These are phyloP conservation scores for Urocyon cinereoargenteus DNA, from an alignment of 2,797 vertebrate species.

Conservation along the genomic window DNA sequence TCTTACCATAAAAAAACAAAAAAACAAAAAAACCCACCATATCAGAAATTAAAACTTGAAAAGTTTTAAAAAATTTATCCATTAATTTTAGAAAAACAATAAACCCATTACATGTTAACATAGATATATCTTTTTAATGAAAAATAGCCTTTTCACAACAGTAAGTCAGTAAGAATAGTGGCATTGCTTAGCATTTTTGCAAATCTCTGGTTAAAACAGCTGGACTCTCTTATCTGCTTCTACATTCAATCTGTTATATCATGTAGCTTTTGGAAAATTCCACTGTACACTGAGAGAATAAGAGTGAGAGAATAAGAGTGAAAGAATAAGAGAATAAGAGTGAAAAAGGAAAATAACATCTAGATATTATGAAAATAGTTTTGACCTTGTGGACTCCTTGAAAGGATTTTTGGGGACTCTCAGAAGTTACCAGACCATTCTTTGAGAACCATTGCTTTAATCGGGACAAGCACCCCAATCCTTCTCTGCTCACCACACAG, in stretches of 20 bases:
- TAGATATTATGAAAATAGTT: neutral
- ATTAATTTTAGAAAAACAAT: neutral
- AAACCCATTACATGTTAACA: neutral
- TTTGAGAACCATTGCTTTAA: neutral
- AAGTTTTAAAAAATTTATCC: neutral
- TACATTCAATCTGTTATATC: neutral
- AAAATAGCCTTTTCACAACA: conserved; percentile 1
- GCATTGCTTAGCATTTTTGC: neutral
- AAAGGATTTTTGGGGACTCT: neutral
- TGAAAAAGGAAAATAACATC: neutral
- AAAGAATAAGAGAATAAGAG: neutral
- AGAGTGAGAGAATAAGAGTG: neutral
- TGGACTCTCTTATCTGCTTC: neutral
- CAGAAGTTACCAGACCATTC: neutral
- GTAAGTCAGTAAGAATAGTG: neutral
- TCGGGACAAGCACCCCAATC: neutral
- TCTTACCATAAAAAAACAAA: neutral
- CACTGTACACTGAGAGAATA: neutral
- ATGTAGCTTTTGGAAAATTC: neutral
- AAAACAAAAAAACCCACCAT: too few relatives aligned
- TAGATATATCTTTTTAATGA: neutral
- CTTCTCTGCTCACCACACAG: neutral
- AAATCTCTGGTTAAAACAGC: neutral
- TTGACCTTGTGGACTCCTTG: neutral
- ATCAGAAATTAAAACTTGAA: neutral